Base-by-base conservation (phyloP, 1,140 invertebrate genomes). In the Drosophila auraria region DNA sequence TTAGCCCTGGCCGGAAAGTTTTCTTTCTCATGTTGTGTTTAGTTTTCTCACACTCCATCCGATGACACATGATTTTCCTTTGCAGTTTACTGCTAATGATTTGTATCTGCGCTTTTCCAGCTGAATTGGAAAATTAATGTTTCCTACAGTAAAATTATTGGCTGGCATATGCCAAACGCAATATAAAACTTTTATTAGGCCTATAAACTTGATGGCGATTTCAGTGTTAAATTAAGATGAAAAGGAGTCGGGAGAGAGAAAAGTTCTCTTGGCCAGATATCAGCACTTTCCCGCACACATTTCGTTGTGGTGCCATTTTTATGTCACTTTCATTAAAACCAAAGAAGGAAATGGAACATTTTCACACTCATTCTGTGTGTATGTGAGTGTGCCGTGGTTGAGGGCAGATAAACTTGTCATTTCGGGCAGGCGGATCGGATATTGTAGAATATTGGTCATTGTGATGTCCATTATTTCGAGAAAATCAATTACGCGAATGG, bases 101-200 rank as follows among this genome's bases (percentile, higher is more conserved):
- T 45, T 40, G 30, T 66, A 7, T 49, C n/a, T 57, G 62, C 68
- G 54, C 70, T 70, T 66, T 68, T 33, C 15, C 38, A 65, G 60
- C 42, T 59, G 50, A 77, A 77, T 70, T 77, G 82, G 71, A 76
- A 83, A 87, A 80, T 87, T 83, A 77, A 87, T 83, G 77, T 87
- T 64, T 40, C 54, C 47, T 65, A 54, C 50, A 61, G 61, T 57
- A 12, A 49, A 44, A 77, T 77, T 77, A 77, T 76, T 77, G 59
- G 53, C 40, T 45, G 36, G 49, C 54, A 77, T 71, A 72, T 60
- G 38, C 20, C 38, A 60, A 49, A n/a, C 23, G 44, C 40, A 68
- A 71, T 62, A 71, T 78, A 45, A 69, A 78, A 57, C 44, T 80
- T 87, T 87, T 87, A 87, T 87, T 72, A 42, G 40, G 56, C 72